Conservation (phyloP, 2,113 vertebrate genomes). For the Sebastes schlegelii region DNA sequence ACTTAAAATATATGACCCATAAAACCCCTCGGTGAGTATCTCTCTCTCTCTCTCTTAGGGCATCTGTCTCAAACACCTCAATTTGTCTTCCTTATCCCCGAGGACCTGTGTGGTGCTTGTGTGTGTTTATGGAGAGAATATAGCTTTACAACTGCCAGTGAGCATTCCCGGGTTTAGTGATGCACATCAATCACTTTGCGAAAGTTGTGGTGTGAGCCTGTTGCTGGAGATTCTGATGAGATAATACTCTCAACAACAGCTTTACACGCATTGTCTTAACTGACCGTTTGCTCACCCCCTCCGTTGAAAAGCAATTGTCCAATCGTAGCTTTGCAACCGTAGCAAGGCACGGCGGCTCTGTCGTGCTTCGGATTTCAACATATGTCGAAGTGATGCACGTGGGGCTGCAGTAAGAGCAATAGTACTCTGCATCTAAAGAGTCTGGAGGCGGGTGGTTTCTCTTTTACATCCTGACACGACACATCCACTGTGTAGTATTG, state of each 20-base stretch:
- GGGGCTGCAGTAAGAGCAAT: background rate
- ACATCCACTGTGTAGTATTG: background rate
- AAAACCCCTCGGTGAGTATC: conserved; percentile 29
- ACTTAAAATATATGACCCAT: conserved; percentile 70
- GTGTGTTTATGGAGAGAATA: conserved; percentile 52
- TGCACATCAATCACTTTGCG: conserved; percentile 47
- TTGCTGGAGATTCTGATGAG: conserved; percentile 24
- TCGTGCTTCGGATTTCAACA: background rate
- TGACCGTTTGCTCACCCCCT: background rate
- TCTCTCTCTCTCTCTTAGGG: conserved; percentile 29
- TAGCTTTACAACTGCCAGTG: conserved; percentile 52
- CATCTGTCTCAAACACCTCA: conserved; percentile 60
- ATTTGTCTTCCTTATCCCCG: conserved; percentile 59
- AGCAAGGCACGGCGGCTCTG: background rate
- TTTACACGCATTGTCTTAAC: background rate
- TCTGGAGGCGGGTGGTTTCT: background rate
- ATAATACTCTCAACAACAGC: background rate
- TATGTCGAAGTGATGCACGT: background rate
- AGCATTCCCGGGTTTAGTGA: conserved; percentile 39
- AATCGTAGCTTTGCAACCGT: background rate
- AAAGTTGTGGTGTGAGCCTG: conserved; percentile 13
- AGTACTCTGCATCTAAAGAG: background rate
- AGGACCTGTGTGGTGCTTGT: conserved; percentile 36
- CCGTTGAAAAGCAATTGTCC: background rate
- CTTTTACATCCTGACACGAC: background rate